A percentile compares a stretch with the other conserved stretches of the same genome.
Evolutionary conservation across 2,888 invertebrate species (phyloP).

Genomic region (Barypeithes pellucidus): DNA sequence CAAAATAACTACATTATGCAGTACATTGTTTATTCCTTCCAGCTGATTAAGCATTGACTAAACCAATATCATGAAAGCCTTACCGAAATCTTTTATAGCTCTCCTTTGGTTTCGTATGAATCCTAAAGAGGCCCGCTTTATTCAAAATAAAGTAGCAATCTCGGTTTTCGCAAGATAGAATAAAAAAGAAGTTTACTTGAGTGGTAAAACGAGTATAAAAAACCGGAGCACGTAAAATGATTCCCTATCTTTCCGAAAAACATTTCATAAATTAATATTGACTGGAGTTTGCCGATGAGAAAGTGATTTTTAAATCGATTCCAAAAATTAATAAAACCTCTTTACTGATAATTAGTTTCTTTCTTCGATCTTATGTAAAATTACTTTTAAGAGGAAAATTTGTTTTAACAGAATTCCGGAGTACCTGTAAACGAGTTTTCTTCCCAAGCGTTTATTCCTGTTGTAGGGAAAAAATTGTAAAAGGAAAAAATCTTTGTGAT

Average conservation of each 20-base stretch:
- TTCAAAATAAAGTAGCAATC: conserved; percentile 52
- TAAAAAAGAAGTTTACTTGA: conserved; percentile 32
- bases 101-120: conserved; percentile 43
- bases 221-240: conserved; percentile 33
- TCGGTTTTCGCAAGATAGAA: conserved; percentile 26
- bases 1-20: conserved; percentile 41
- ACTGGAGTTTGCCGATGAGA: conserved; percentile 2
- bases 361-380: too few relatives aligned
- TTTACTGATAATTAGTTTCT: conserved; percentile 10
- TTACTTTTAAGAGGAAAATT: too few relatives aligned
- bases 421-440: too few relatives aligned
- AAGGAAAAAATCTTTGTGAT: too few relatives aligned
- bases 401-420: too few relatives aligned
- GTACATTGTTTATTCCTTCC: conserved; percentile 52
- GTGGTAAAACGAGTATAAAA: conserved; percentile 30
- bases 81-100: conserved; percentile 44
- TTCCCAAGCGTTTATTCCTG: too few relatives aligned
- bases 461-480: too few relatives aligned
- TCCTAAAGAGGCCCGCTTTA: conserved; percentile 40
- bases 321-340: conserved; percentile 1
- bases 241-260: conserved; percentile 21
- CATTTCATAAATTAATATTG: conserved; percentile 22
- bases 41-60: conserved; percentile 47
- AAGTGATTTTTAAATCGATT: conserved; percentile 19
- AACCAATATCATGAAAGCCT: conserved; percentile 50